Conservation (phyloP, 2,797 vertebrate genomes). For the Rhynchonycteris naso region DNA sequence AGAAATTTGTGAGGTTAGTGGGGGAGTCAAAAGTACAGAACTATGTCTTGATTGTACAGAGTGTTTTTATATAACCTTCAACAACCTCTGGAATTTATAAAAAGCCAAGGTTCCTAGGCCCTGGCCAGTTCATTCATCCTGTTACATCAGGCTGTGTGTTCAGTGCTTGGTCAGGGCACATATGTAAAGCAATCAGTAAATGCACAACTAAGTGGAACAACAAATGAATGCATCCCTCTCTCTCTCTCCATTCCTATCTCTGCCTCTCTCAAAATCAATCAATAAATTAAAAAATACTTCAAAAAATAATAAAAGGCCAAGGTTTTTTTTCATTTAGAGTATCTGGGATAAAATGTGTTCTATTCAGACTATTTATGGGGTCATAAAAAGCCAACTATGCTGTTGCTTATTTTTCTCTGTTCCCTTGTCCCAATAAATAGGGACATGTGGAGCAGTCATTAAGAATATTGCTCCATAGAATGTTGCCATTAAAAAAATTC, state of each 20-base stretch:
- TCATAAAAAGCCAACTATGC: background rate
- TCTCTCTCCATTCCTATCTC: too few relatives aligned
- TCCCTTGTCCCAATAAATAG: background rate
- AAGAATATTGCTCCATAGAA: background rate
- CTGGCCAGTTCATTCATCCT: too few relatives aligned
- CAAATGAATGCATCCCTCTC: too few relatives aligned
- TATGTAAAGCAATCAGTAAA: too few relatives aligned
- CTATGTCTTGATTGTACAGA: too few relatives aligned
- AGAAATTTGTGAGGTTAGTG: background rate
- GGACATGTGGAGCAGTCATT: background rate
- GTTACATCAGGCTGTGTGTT: too few relatives aligned
- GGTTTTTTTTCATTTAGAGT: background rate
- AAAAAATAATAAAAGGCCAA: background rate
- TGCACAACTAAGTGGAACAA: too few relatives aligned
- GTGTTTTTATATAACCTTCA: background rate
- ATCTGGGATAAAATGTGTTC: background rate
- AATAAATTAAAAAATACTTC: too few relatives aligned
- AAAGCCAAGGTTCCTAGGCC: background rate
- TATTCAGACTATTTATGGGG: background rate
- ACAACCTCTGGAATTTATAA: background rate
- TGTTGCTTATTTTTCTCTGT: background rate
- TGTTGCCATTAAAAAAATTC: slow-evolving; percentile 16
- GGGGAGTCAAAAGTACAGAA: background rate
- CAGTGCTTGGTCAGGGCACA: too few relatives aligned
- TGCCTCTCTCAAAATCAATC: too few relatives aligned